Conservation (phyloP, 2,888 invertebrate genomes). For the Barypeithes pellucidus region DNA sequence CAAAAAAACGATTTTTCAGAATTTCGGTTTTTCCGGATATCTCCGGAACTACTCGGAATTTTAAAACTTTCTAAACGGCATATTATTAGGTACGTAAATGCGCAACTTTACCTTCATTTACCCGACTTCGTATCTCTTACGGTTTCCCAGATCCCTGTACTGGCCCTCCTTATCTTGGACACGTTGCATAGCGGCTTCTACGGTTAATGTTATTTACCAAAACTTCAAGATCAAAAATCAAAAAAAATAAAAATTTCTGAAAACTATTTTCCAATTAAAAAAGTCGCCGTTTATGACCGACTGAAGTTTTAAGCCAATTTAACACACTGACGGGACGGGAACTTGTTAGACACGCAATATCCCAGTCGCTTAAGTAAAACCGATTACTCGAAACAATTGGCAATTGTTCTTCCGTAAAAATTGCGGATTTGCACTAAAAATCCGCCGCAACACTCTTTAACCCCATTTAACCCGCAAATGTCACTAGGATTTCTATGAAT, state of each 20-base stretch:
- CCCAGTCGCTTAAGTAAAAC: slow-evolving; percentile 50
- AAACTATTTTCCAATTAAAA: not conserved
- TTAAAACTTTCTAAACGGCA: too few relatives aligned
- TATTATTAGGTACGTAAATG: too few relatives aligned
- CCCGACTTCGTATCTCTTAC: too few relatives aligned
- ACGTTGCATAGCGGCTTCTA: too few relatives aligned
- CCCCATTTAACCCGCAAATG: slow-evolving; percentile 56
- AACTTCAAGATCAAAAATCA: not conserved
- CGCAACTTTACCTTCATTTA: too few relatives aligned
- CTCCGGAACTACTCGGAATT: too few relatives aligned
- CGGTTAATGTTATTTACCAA: too few relatives aligned
- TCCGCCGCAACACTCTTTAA: slow-evolving; percentile 42
- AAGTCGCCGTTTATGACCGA: slow-evolving; percentile 13
- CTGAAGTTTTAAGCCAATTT: slow-evolving; percentile 31
- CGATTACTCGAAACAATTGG: slow-evolving; percentile 52
- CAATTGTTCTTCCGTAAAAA: slow-evolving; percentile 56
- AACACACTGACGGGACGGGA: slow-evolving; percentile 39
- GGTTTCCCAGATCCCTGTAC: too few relatives aligned
- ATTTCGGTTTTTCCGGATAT: too few relatives aligned
- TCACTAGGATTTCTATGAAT: slow-evolving; percentile 32
- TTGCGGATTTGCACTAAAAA: slow-evolving; percentile 53
- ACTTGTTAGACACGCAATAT: slow-evolving; percentile 48
- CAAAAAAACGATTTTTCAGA: too few relatives aligned
- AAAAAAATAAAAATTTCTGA: too few relatives aligned
- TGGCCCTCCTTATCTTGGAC: too few relatives aligned